A percentile compares a stretch with the other conserved stretches of the same genome.
Conservation (phyloP, 2,113 vertebrate genomes). For the Corythornis cristatus region DNA sequence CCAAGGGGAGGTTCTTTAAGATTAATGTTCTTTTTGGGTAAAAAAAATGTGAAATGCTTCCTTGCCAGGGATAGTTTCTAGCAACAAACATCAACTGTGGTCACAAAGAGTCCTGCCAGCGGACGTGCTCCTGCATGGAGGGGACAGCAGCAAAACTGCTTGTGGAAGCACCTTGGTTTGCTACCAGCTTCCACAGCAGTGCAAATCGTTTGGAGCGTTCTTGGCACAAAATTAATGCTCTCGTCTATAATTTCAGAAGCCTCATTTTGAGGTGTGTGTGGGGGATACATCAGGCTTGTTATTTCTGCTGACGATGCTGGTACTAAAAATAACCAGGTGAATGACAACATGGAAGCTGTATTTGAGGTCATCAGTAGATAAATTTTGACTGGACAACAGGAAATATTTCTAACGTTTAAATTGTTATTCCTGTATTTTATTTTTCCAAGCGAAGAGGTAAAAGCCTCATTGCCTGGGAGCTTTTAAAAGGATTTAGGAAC, state of each 20-base stretch:
- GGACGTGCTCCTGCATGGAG: neutral
- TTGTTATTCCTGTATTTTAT: neutral
- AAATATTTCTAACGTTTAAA: neutral
- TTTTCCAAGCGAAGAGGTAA: neutral
- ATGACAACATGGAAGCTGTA: neutral
- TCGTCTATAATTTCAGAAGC: slow-evolving; percentile 38
- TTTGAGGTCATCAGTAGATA: slow-evolving; percentile 10
- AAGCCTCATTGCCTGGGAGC: neutral
- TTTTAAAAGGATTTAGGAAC: neutral
- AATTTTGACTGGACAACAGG: slow-evolving; percentile 8
- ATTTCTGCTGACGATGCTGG: slow-evolving; percentile 1
- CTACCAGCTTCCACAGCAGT: neutral
- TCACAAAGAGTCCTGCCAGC: neutral
- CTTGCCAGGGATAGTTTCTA: neutral
- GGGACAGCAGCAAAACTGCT: neutral
- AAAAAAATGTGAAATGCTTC: slow-evolving; percentile 17
- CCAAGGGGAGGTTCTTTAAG: neutral
- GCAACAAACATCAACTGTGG: neutral
- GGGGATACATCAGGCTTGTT: neutral
- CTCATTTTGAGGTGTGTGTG: neutral
- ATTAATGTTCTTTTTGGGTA: neutral
- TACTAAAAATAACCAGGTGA: neutral
- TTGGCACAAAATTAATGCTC: neutral
- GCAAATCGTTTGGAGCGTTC: neutral
- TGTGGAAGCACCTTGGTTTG: neutral